Evolutionary conservation across 53 echinoderm and acorn worm genomes (phyloP), one percentile per base, ranked within the genome.

Genomic region (Crossaster papposus): DNA sequence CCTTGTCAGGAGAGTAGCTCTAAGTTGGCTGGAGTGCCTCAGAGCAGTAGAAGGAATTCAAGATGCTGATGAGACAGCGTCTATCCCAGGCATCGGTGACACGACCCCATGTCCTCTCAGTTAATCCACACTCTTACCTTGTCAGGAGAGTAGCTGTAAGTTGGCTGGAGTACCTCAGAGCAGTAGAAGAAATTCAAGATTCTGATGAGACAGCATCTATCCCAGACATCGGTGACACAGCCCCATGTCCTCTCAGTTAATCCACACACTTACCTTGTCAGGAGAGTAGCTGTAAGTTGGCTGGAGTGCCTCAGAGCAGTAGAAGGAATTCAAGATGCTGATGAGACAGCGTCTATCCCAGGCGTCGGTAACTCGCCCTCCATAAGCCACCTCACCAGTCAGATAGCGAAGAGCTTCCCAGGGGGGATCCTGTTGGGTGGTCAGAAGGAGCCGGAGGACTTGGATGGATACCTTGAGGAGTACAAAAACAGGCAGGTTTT

Each of bases 391-490:
- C 86, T 98, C 96, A 1, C 98, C 98, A 0, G 96, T 98, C 78
- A 96, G 94, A 87, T 96, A 98, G 75, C 90, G 89, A 74, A 98
- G 91, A 14, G 98, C 98, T 76, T 94, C 94, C 98, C 98, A 98
- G 12, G 98, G 98, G 0, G 96, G 91, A 8, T 91, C 91, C 72
- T 90, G 90, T 51, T 98, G 94, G 4, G 77, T 76, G 24, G 90
- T 72, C 70, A 98, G 82, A 72, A 98, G 35, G 94, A 98, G 91
- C 91, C 94, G 86, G 24, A 98, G 89, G 12, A 98, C 84, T 87
- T 98, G 95, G 17, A 98, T 93, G 10, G 98, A 98, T 31, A 96
- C 96, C 98, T 98, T 72, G 50, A 31, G 9, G 11, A 74, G 36
- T 13, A 34, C 3, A 11, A 32, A 36, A 12, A n/a, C n/a, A 68